Percentiles rank a stretch among this genome's conserved stretches.
Evolutionary conservation across 2,888 invertebrate species (phyloP).

Genomic region (Eupithecia dodoneata): DNA sequence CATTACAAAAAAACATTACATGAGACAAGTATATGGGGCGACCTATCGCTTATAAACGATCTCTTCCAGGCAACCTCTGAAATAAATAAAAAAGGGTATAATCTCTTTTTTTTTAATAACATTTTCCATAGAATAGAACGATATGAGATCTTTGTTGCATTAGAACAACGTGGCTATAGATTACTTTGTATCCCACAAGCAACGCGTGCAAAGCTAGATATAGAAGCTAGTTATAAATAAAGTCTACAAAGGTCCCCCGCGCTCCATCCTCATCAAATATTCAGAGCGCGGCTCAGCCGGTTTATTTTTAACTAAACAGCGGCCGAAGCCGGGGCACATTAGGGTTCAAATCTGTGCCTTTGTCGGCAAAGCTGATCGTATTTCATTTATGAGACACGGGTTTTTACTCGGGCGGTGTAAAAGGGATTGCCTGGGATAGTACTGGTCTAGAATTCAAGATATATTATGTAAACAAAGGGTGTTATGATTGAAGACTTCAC

Average conservation of each 20-base stretch:
- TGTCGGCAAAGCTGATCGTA: constrained; percentile 18
- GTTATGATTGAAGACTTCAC: neutral
- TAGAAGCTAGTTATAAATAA: constrained; percentile 1
- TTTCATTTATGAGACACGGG: constrained; percentile 17
- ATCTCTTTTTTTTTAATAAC: too few relatives aligned
- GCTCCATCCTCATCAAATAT: constrained; percentile 42
- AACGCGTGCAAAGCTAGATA: neutral
- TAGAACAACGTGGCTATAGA: neutral
- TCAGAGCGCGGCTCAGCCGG: constrained; percentile 39
- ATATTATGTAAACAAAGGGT: neutral
- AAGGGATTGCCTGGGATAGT: neutral
- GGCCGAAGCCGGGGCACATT: constrained; percentile 43
- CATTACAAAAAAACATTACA: too few relatives aligned
- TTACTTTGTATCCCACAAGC: neutral
- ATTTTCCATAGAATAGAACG: too few relatives aligned
- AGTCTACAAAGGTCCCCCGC: neutral
- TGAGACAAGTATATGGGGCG: too few relatives aligned
- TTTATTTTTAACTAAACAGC: constrained; percentile 49
- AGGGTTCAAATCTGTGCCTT: constrained; percentile 33
- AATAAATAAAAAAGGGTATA: too few relatives aligned
- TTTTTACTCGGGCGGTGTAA: neutral
- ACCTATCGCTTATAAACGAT: too few relatives aligned
- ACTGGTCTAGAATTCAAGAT: neutral
- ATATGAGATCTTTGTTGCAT: neutral
- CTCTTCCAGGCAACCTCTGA: too few relatives aligned